Base-by-base conservation (phyloP, 2,113 vertebrate species). In the Saguinus imperator region DNA sequence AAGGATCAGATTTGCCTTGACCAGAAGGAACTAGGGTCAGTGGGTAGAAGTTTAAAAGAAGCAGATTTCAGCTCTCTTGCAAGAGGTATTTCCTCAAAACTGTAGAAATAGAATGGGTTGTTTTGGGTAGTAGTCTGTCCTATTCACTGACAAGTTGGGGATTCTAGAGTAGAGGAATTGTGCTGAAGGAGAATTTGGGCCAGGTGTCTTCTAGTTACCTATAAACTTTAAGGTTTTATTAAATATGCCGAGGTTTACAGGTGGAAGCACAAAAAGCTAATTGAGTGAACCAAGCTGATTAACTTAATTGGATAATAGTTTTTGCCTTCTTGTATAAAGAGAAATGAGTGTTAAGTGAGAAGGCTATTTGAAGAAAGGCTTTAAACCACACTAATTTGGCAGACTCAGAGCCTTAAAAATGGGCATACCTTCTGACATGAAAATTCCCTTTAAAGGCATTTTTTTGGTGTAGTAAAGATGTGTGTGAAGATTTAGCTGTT, bases 261-360 rank as follows among this genome's bases (percentile, higher is more conserved):
- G 25, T 37, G 23, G 79, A 82, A 97, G 80, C 77, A 43, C 79
- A 84, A 90, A 68, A 82, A 72, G 48, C 23, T 43, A 72, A 17
- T 64, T 72, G 45, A 94, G 9, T 94, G 32, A 81, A 95, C 43
- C 55, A 72, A 77, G 13, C 40, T 83, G 25, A 52, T 79, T 93
- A 68, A 29, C 68, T 90, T 58, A 64, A 52, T 25, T 87, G 66
- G 66, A 37, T 94, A 76, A 18, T 73, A 58, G 76, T 91, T 90
- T 96, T 82, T 52, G 50, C 64, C 58, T 57, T 93, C 61, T 94
- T 95, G 43, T 64, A 45, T 95, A 48, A 91, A 25, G 84, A 86
- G 32, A 96, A 80, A 21, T 89, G 29, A 88, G 14, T 72, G 50
- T 72, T 43, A 84, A 58, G 43, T 70, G 58, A 75, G 73, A 61